Evolutionary conservation across 2,797 vertebrate species (phyloP), one percentile per base, ranked within the genome.

Genomic region (Catostomus latipinnis): DNA sequence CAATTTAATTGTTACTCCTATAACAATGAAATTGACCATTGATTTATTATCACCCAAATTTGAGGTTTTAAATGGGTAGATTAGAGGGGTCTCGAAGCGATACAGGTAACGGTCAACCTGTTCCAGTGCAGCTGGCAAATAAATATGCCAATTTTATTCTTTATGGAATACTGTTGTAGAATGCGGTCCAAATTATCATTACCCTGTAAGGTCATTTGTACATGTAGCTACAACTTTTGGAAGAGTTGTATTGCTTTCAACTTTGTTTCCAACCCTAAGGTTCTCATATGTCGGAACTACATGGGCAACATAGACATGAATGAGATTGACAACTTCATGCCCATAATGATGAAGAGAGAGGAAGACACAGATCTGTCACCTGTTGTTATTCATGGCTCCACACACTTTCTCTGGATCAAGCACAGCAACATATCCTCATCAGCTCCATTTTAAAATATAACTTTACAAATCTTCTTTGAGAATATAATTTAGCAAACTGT

Each of bases 341-440:
- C 94, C 52, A 92, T 94, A 63, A 88, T 95, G 87, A 88, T 92
- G 91, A 93, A 93, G 89, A 90, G 88, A 62, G 94, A 95, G 75
- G 94, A 95, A 50, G 94, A 95, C 0, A 91, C 87, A 0, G 93
- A 93, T 80, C 86, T 92, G 78, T 91, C 92, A 0, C 94, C 94
- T 0, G 82, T 95, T 48, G 67, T 94, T 85, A 90, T 86, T 80
- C 92, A 90, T 0, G 94, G 94, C 76, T 84, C 90, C 12, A 71
- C 91, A 0, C 94, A 95, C 86, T 95, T 95, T 86, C 86, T 95
- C 78, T 95, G 94, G 92, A 94, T 95, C 86, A 95, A 94, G 72
- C 94, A 95, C 88, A 94, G 86, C 89, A 95, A 95, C 89, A 87
- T 95, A 34, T 95, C 95, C 88, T 43, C 9, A 72, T 71, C 18